Base-by-base conservation (phyloP, 2,797 vertebrate genomes). In the Argya squamiceps region DNA sequence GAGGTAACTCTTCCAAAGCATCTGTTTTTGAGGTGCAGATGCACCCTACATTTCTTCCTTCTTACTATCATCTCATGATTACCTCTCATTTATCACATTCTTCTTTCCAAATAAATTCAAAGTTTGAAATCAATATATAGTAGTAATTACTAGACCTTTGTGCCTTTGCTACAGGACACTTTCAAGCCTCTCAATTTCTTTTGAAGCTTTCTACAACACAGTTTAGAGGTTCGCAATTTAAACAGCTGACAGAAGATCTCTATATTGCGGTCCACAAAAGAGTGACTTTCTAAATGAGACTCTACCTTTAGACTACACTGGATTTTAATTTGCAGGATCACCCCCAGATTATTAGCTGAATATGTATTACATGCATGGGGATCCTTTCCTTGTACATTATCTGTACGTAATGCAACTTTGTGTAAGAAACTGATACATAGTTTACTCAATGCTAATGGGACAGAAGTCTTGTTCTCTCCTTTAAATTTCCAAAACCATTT, bases 341-440 rank as follows among this genome's bases (percentile, higher is more conserved):
- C 12, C 68, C 36, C 39, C 29, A 34, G 39, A 55, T 63, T 49
- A 82, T 44, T 68, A 81, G 7, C 11, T 37, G 47, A 69, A 36
- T 50, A n/a, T 5, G 10, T 22, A 46, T 23, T 64, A 77, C 18
- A 36, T 0, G 0, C 79, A 44, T 22, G 4, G 32, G n/a, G 29
- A 77, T 49, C 21, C 21, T 56, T 52, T 56, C 15, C 34, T 88
- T 67, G 10, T n/a, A 53, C 43, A 22, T 39, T 67, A 60, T 4
- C 65, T 70, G 17, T 10, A 67, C 3, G 6, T 1, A 83, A 64
- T 1, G 7, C 20, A 76, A 77, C 30, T 78, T 77, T 13, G 32
- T 24, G 10, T 52, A 64, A 85, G 69, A 88, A 88, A 52, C 17
- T 10, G 13, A 69, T 34, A 82, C 39, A 47, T 27, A 44, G 46